Evolutionary conservation across 2,113 vertebrate genomes (phyloP).

Genomic region (Xenopus tropicalis): DNA sequence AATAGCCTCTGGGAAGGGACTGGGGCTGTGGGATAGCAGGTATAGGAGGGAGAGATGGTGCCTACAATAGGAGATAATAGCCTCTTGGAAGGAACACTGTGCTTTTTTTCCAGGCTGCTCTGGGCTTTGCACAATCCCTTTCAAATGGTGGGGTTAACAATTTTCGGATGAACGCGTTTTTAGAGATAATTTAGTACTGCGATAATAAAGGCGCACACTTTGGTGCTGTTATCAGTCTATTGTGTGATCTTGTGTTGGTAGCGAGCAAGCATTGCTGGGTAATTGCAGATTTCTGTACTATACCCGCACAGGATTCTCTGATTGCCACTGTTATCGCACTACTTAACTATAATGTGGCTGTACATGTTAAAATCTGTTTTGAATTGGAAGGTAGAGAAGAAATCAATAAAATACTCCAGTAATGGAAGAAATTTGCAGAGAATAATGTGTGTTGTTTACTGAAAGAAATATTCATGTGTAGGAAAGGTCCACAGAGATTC

Average conservation of each 20-base stretch:
- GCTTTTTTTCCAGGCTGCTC: no score
- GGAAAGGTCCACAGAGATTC: no score
- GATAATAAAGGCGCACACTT: constrained; percentile 6
- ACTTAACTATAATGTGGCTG: constrained; percentile 5
- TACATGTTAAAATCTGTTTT: constrained; percentile 17
- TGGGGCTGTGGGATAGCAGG: no score
- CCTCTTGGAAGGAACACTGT: no score
- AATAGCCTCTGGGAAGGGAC: no score
- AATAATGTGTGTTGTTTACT: no score
- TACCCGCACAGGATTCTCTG: constrained; percentile 19
- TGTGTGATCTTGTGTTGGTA: constrained; percentile 13
- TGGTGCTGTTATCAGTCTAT: constrained; percentile 22
- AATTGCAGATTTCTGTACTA: constrained; percentile 17
- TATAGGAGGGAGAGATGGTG: no score
- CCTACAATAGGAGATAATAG: no score
- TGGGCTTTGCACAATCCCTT: no score
- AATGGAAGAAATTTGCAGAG: constrained; percentile 15
- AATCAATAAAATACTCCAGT: constrained; percentile 15
- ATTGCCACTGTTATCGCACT: constrained; percentile 31
- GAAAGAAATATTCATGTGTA: no score
- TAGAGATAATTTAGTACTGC: constrained; percentile 9
- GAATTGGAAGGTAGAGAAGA: constrained; percentile 19
- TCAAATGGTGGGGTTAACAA: constrained; percentile 5
- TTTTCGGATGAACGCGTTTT: neutral
- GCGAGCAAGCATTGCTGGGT: constrained; percentile 3